These are phyloP conservation scores for Simalia tracyae DNA, from an alignment of 2,797 vertebrate genomes.

Conservation along the genomic window DNA sequence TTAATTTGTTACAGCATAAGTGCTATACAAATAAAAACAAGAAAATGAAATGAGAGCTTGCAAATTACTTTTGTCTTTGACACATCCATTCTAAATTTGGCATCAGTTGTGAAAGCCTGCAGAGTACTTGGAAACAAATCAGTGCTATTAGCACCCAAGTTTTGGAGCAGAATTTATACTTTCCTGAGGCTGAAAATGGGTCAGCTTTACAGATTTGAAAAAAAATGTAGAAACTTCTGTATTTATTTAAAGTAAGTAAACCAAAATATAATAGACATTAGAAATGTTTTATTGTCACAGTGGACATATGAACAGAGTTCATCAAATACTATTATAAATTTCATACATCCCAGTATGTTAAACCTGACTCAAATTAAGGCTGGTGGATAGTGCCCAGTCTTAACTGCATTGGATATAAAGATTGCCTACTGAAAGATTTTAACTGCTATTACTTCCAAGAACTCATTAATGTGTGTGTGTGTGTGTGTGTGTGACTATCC, in stretches of 20 bases:
- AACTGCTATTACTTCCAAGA: neutral
- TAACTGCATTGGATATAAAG: neutral
- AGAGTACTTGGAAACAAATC: slow-evolving; percentile 19
- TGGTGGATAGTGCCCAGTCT: neutral
- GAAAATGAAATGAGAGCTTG: slow-evolving; percentile 10
- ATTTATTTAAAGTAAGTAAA: slow-evolving; percentile 34
- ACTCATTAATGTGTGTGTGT: neutral
- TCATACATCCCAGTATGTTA: fast-evolving
- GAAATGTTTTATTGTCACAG: slow-evolving; percentile 34
- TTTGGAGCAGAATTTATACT: slow-evolving; percentile 36
- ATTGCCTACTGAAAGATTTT: neutral
- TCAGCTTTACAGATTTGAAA: slow-evolving; percentile 1
- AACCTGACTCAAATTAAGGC: neutral
- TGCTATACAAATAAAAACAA: neutral
- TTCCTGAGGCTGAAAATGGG: slow-evolving; percentile 30
- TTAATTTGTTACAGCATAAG: neutral
- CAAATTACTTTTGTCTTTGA: slow-evolving; percentile 51
- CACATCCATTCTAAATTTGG: slow-evolving; percentile 57
- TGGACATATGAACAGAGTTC: neutral
- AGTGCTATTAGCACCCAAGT: slow-evolving; percentile 37
- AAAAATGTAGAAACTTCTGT: slow-evolving; percentile 12
- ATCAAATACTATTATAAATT: neutral
- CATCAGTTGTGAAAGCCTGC: slow-evolving; percentile 51
- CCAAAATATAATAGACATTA: slow-evolving; percentile 44
- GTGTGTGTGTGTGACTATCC: neutral